These are phyloP conservation scores for Drosophila maculinotata DNA, from an alignment of 2,888 invertebrate genomes.

Conservation along the genomic window DNA sequence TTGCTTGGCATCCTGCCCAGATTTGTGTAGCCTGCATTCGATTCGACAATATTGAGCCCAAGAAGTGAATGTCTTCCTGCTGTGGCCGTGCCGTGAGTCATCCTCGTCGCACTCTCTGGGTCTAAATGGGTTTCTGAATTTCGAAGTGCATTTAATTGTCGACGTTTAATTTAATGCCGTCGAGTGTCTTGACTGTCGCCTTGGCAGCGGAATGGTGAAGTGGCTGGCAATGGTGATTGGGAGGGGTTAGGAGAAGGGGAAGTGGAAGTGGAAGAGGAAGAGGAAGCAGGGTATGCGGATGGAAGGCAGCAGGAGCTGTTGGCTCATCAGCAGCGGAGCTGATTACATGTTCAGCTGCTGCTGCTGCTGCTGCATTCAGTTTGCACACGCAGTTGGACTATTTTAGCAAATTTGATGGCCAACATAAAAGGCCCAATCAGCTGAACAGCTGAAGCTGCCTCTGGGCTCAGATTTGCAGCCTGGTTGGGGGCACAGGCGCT, in stretches of 20 bases:
- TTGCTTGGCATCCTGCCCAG: slow-evolving; percentile 35
- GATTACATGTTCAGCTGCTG: slow-evolving; percentile 60
- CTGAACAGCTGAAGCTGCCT: slow-evolving; percentile 29
- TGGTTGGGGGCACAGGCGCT: slow-evolving; percentile 38
- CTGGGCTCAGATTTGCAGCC: slow-evolving; percentile 40
- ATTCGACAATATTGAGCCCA: slow-evolving; percentile 12
- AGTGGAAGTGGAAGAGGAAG: no score
- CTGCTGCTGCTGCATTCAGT: background rate
- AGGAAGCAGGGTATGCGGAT: no score
- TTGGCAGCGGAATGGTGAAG: no score
- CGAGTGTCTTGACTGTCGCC: slow-evolving; percentile 55
- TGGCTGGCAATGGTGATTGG: no score
- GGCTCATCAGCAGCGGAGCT: slow-evolving; percentile 34
- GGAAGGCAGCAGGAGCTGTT: slow-evolving; percentile 1
- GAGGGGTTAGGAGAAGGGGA: no score
- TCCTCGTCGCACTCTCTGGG: slow-evolving; percentile 26
- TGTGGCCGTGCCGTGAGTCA: slow-evolving; percentile 32
- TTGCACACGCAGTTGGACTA: slow-evolving; percentile 44
- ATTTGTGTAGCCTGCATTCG: slow-evolving; percentile 3
- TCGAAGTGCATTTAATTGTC: slow-evolving; percentile 64
- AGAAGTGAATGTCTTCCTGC: slow-evolving; percentile 47
- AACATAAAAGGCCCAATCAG: slow-evolving; percentile 54
- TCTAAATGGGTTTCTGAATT: slow-evolving; percentile 41
- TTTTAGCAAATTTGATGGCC: slow-evolving; percentile 62
- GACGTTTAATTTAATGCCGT: slow-evolving; percentile 58